Percentiles rank a stretch among this genome's conserved stretches.
Evolutionary conservation across 2,888 invertebrate species (phyloP).

Genomic region (Halictus quadricinctus): DNA sequence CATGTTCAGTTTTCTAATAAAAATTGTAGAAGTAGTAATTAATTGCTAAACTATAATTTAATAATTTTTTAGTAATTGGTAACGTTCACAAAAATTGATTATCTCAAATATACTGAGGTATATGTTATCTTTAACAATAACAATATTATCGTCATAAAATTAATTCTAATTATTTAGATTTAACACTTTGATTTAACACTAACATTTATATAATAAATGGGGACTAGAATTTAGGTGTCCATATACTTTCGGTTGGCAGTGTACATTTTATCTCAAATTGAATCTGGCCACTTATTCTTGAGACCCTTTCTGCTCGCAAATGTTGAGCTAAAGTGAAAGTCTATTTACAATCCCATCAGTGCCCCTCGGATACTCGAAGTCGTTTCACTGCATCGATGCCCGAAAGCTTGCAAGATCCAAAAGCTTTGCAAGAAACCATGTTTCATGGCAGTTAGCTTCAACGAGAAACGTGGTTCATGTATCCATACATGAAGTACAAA

Average conservation of each 20-base stretch:
- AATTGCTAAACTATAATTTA: background rate
- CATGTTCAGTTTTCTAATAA: background rate
- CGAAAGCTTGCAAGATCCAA: conserved; percentile 5
- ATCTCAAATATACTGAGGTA: background rate
- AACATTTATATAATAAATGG: background rate
- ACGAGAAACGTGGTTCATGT: background rate
- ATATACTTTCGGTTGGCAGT: background rate
- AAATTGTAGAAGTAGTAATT: background rate
- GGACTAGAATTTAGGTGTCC: background rate
- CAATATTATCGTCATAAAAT: background rate
- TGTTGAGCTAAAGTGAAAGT: conserved; percentile 17
- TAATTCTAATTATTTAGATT: too few relatives aligned
- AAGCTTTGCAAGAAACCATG: background rate
- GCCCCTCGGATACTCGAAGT: conserved; percentile 9
- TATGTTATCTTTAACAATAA: background rate
- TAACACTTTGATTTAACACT: background rate
- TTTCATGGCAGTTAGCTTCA: background rate
- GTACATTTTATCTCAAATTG: background rate
- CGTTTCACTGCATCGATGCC: conserved; percentile 2
- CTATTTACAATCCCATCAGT: conserved; percentile 30
- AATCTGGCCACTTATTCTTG: conserved; percentile 16
- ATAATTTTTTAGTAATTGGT: background rate
- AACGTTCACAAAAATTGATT: background rate
- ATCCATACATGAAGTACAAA: background rate
- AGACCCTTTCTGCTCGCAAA: conserved; percentile 4